These are phyloP conservation scores for Zelleria hepariella DNA, from an alignment of 2,888 invertebrate species.

Conservation along the genomic window DNA sequence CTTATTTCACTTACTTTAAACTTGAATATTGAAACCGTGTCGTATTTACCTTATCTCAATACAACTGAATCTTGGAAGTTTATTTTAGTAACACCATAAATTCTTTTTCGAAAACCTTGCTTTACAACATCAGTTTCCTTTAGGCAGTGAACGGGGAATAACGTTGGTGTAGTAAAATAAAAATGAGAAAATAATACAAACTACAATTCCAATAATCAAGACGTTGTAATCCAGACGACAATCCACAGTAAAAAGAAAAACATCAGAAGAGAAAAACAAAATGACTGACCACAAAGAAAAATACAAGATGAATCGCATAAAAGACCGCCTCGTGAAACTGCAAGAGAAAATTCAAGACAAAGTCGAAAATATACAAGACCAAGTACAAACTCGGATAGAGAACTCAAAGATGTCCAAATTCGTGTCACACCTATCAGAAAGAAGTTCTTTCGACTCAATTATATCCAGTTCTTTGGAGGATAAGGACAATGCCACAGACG, in stretches of 20 bases:
- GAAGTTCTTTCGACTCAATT: conserved; percentile 34
- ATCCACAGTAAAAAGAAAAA: not conserved
- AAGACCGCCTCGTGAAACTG: conserved; percentile 41
- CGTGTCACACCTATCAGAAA: conserved; percentile 47
- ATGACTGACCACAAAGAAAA: conserved; percentile 44
- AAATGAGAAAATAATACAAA: not conserved
- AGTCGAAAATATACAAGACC: conserved; percentile 58
- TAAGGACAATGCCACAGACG: conserved; percentile 14
- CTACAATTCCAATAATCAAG: too few species aligned
- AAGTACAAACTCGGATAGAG: conserved; percentile 51
- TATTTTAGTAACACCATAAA: not conserved
- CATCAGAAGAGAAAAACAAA: conserved; percentile 5
- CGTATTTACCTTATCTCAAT: too few species aligned
- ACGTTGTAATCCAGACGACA: not conserved
- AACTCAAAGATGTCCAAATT: conserved; percentile 39
- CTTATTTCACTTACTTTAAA: too few species aligned
- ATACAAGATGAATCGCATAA: conserved; percentile 43
- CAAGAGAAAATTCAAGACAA: conserved; percentile 57
- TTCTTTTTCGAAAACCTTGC: not conserved
- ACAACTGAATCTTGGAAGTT: not conserved
- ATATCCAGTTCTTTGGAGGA: conserved; percentile 18
- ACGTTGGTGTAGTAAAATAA: not conserved
- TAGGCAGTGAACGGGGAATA: not conserved
- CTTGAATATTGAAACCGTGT: too few species aligned
- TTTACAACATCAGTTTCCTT: not conserved